phyloP scores from a whole-genome alignment of 2,797 vertebrate species.

The Rhincodon typus region DNA sequence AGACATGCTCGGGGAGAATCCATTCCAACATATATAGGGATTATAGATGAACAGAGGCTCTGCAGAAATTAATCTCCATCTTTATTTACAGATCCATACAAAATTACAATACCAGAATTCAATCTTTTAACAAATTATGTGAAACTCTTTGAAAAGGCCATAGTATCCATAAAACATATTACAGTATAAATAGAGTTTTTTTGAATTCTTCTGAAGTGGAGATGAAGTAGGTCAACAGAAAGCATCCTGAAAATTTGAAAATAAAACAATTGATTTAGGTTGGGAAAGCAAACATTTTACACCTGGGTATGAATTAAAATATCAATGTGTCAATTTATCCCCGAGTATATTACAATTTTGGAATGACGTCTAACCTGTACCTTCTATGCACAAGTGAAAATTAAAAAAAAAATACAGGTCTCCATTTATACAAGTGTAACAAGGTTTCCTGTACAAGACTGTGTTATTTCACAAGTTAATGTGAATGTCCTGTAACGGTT shows the following conservation, averaged over 20 bases:
- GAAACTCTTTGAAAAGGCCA: constrained; percentile 37
- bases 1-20: background rate
- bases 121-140: constrained; percentile 35
- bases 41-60: constrained; percentile 9
- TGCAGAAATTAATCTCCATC: constrained; percentile 38
- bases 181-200: constrained; percentile 37
- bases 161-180: constrained; percentile 37
- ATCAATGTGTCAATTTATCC: constrained; percentile 31
- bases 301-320: constrained; percentile 10
- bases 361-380: constrained; percentile 35
- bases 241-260: constrained; percentile 30
- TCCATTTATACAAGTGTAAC: constrained; percentile 30
- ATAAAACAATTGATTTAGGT: constrained; percentile 29
- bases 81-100: constrained; percentile 38
- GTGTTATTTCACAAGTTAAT: background rate
- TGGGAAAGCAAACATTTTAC: constrained; percentile 18
- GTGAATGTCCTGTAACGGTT: background rate
- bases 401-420: background rate
- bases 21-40: background rate
- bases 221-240: constrained; percentile 30
- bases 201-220: constrained; percentile 29
- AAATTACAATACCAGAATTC: constrained; percentile 37
- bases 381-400: constrained; percentile 20
- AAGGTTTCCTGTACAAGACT: background rate
- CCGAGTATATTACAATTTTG: constrained; percentile 34